Evolutionary conservation across 2,797 vertebrate genomes (phyloP).

Genomic region (Podarcis lilfordi): DNA sequence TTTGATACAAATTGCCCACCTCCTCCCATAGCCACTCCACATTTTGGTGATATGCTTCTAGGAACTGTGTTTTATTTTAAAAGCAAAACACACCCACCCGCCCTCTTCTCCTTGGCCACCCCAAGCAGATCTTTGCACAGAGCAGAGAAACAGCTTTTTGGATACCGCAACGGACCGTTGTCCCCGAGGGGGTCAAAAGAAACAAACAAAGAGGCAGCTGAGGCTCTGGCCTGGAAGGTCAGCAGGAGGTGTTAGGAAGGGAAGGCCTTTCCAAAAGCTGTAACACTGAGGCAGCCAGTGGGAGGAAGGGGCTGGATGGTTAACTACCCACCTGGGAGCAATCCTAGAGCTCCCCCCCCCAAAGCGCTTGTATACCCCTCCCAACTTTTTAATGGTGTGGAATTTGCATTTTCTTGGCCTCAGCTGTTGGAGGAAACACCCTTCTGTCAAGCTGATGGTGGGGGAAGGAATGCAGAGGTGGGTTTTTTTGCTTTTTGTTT

Average conservation of each 20-base stretch:
- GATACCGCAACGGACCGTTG: rapidly evolving
- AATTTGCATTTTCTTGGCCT: background rate
- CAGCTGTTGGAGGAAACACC: background rate
- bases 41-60: background rate
- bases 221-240: rapidly evolving
- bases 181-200: slow-evolving; percentile 11
- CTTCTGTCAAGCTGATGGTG: rapidly evolving
- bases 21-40: too few species aligned
- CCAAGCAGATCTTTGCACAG: background rate
- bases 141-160: too few species aligned
- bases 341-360: background rate
- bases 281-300: background rate
- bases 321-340: background rate
- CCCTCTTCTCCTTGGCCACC: background rate
- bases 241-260: background rate
- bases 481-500: too few species aligned
- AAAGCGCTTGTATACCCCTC: rapidly evolving
- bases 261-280: background rate
- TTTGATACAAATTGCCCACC: background rate
- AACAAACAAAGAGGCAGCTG: slow-evolving; percentile 15
- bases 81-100: rapidly evolving
- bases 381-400: background rate
- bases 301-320: background rate
- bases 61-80: too few species aligned
- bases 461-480: background rate